Evolutionary conservation across 2,888 invertebrate species (phyloP).

Genomic region (Osmoderma eremita): DNA sequence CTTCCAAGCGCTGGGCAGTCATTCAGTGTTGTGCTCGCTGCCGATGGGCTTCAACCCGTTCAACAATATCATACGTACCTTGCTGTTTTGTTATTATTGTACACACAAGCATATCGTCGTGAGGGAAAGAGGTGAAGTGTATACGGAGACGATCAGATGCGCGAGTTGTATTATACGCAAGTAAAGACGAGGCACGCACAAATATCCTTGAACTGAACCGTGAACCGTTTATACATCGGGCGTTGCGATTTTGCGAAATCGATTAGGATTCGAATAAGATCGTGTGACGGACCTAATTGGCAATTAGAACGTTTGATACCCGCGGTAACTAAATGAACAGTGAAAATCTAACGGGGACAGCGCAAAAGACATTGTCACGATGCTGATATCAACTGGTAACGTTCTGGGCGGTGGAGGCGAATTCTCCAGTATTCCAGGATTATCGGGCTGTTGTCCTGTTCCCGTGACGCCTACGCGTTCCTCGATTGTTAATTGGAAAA

Average conservation of each 20-base stretch:
- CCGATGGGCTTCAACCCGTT: conserved; percentile 60
- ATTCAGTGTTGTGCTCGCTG: conserved; percentile 64
- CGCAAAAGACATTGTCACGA: conserved; percentile 55
- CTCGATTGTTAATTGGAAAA: conserved; percentile 68
- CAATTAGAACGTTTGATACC: conserved; percentile 10
- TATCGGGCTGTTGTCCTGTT: conserved; percentile 65
- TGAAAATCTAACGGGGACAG: conserved; percentile 11
- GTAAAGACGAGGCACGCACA: background rate
- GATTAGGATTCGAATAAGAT: conserved; percentile 24
- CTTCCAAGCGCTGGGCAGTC: conserved; percentile 59
- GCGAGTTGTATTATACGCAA: conserved; percentile 16
- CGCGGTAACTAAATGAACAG: conserved; percentile 23
- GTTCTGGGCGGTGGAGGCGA: conserved; percentile 68
- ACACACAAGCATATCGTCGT: conserved; percentile 28
- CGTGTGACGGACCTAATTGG: conserved; percentile 22
- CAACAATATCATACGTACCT: conserved; percentile 36
- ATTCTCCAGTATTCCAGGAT: conserved; percentile 62
- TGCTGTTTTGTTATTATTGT: conserved; percentile 28
- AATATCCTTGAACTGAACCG: conserved; percentile 41
- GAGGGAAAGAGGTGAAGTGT: conserved; percentile 36
- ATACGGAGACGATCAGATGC: conserved; percentile 6
- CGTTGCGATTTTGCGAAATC: conserved; percentile 20
- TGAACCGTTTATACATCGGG: conserved; percentile 26
- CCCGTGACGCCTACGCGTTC: conserved; percentile 67
- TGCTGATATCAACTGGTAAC: conserved; percentile 75